Conservation (phyloP, 2,113 vertebrate species). For the Eulemur macaco region DNA sequence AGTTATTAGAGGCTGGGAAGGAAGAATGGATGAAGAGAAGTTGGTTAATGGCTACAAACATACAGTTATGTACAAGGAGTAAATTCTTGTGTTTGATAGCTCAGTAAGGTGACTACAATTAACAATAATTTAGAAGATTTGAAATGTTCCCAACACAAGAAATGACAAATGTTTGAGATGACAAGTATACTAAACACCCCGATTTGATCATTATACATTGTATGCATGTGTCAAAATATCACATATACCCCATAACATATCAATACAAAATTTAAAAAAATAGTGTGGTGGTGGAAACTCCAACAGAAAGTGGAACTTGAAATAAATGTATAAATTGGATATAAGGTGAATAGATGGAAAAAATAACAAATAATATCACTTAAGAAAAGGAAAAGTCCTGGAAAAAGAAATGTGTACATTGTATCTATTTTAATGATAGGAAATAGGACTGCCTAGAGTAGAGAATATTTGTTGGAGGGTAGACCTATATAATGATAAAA, state of each 20-base stretch:
- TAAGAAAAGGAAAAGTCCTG: neutral
- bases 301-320: neutral
- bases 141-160: neutral
- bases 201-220: neutral
- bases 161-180: neutral
- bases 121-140: neutral
- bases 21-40: neutral
- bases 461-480: neutral
- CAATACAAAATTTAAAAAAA: neutral
- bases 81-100: neutral
- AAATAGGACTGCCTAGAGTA: neutral
- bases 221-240: neutral
- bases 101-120: neutral
- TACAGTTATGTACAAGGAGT: neutral
- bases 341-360: neutral
- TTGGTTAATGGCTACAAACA: neutral
- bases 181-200: neutral
- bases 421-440: neutral
- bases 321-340: neutral
- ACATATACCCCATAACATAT: neutral
- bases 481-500: neutral
- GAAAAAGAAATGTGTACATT: neutral
- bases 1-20: neutral
- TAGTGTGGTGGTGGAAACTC: neutral
- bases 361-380: neutral